phyloP scores from a whole-genome alignment of 2,797 vertebrate genomes.

The Molossus molossus region DNA sequence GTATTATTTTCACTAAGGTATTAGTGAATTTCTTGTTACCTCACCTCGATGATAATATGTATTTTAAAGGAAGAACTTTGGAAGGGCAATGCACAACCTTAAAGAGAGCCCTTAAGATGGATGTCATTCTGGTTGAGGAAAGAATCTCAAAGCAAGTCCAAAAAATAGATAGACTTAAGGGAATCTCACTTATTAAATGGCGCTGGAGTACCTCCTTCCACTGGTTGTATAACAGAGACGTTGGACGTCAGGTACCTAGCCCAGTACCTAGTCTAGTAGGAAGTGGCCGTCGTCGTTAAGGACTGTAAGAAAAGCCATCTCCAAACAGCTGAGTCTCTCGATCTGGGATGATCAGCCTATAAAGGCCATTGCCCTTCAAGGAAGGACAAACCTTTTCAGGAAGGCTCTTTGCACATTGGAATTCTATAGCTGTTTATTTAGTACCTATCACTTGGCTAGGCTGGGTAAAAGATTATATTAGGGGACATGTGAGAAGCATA shows the following conservation, averaged over 20 bases:
- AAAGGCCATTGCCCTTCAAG: not conserved
- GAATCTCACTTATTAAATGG: not conserved
- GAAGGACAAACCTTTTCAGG: not conserved
- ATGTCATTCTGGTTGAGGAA: not conserved
- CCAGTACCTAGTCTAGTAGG: not conserved
- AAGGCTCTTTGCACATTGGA: not conserved
- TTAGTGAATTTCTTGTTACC: not conserved
- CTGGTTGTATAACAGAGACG: not conserved
- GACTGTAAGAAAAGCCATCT: not conserved
- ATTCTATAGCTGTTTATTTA: constrained; percentile 28
- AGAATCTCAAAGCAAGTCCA: not conserved
- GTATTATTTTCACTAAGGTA: not conserved
- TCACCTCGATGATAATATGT: not conserved
- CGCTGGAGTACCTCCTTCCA: not conserved
- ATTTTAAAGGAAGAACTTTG: not conserved
- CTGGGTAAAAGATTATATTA: not conserved
- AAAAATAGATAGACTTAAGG: not conserved
- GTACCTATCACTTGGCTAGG: not conserved
- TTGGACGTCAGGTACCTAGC: not conserved
- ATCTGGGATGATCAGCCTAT: not conserved
- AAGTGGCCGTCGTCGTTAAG: not conserved
- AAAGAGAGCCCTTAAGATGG: not conserved
- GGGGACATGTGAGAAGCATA: not conserved
- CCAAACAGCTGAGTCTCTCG: not conserved
- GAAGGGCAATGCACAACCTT: not conserved